Evolutionary conservation across 2,113 vertebrate genomes (phyloP).

Genomic region (Maccullochella peelii): DNA sequence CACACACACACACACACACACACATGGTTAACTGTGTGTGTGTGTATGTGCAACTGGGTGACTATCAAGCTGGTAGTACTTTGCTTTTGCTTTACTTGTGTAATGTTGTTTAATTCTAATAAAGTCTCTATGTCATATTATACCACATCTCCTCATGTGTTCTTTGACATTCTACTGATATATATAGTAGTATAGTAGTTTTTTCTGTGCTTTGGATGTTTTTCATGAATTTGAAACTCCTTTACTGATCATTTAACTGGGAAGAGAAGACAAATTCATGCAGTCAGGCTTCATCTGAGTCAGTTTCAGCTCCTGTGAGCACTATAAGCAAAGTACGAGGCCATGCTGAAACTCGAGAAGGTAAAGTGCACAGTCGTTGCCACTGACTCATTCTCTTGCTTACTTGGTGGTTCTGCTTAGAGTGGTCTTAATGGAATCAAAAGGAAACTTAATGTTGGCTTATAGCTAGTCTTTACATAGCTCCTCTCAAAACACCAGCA

Average conservation of each 20-base stretch:
- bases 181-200: no score
- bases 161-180: neutral
- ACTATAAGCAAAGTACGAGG: neutral
- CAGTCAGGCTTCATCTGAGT: neutral
- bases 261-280: conserved; percentile 1
- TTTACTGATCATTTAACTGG: neutral
- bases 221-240: neutral
- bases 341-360: conserved; percentile 33
- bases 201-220: neutral
- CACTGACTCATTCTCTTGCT: conserved; percentile 27
- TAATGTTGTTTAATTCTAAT: conserved; percentile 59
- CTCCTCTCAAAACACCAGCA: neutral
- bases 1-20: conserved; percentile 3
- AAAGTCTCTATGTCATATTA: conserved; percentile 60
- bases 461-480: conserved; percentile 17
- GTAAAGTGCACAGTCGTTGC: conserved; percentile 37
- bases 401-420: conserved; percentile 5
- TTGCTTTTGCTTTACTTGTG: conserved; percentile 52
- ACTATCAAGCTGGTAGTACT: conserved; percentile 13
- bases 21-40: conserved; percentile 7
- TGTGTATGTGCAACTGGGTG: conserved; percentile 21
- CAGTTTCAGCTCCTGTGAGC: neutral
- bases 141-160: neutral
- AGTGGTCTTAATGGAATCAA: conserved; percentile 59
- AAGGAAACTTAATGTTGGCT: conserved; percentile 15